These are phyloP conservation scores for Phrynocephalus vlangalii DNA, from an alignment of 2,797 vertebrate species.

Conservation along the genomic window DNA sequence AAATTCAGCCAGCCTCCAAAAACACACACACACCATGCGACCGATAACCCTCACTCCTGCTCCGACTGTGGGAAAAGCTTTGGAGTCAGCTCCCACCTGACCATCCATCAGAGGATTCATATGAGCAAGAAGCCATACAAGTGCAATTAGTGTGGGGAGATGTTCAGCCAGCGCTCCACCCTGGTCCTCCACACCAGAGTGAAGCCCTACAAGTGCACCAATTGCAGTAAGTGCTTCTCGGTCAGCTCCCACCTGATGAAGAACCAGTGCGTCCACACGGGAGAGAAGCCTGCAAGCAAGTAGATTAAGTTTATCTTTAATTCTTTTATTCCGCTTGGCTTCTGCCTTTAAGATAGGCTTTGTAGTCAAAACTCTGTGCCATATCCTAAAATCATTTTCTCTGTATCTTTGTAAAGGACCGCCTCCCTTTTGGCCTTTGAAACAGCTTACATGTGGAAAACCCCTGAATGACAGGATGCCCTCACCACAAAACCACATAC, in stretches of 20 bases:
- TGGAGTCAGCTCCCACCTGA: constrained; percentile 39
- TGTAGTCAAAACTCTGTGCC: no score
- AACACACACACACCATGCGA: constrained; percentile 37
- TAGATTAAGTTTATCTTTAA: no score
- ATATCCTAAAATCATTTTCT: no score
- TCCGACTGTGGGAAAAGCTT: constrained; percentile 44
- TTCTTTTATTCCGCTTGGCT: no score
- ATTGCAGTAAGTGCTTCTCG: constrained; percentile 32
- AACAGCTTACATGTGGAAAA: no score
- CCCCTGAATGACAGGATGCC: no score
- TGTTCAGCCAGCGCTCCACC: constrained; percentile 49
- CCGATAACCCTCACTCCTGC: background rate
- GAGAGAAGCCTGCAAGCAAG: constrained; percentile 30
- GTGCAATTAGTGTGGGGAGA: constrained; percentile 38
- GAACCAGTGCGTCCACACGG: constrained; percentile 38
- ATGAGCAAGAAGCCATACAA: constrained; percentile 32
- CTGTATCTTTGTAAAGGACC: no score
- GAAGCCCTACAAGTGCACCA: constrained; percentile 39
- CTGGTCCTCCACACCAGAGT: constrained; percentile 37
- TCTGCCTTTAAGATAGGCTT: no score
- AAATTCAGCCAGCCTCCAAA: constrained; percentile 17
- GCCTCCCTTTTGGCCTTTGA: no score
- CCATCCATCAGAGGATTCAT: constrained; percentile 34
- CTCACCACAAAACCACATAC: no score
- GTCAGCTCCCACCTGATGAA: constrained; percentile 46